Evolutionary conservation across 2,888 invertebrate genomes (phyloP), one percentile per base, ranked within the genome.

Genomic region (Electrophaes corylata): DNA sequence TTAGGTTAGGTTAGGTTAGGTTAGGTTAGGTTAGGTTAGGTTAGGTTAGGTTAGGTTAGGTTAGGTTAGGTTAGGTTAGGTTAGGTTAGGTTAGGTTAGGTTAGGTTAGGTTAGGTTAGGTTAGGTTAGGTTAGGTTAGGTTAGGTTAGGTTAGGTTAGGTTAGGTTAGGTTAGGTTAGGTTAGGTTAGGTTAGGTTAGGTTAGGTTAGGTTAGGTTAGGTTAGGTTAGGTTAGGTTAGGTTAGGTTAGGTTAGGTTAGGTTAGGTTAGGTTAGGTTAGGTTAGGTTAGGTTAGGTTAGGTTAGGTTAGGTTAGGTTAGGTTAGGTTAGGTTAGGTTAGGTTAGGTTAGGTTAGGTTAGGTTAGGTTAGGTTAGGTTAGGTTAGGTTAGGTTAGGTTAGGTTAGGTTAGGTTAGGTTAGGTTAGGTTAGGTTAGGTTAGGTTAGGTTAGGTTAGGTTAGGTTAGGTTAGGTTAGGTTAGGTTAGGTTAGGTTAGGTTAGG

Each of bases 1-100:
- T 47, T 37, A 26, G 39, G 48, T 39, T 26, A 23, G 43, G 51
- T 51, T 51, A 49, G 48, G 48, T 48, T 48, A 48, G 48, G 48
- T 48, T 48, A 47, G 47, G 47, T 47, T 47, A 26, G 26, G 26
- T 26, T 26, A 26, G 26, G 26, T 26, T 26, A 26, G 26, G 26
- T 47, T 47, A 47, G 47, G 47, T 47, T 40, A 44, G 44, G 37
- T 52, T 6, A 1, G 23, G 47, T 23, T 23, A 47, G 37, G 37
- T 47, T 37, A 26, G 39, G 48, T 39, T 26, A 23, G 43, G 51
- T 51, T 51, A 49, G 48, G 48, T 48, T 48, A 48, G 48, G 48
- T 48, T 48, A 47, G 47, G 47, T 47, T 47, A 26, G 26, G 26
- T 26, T 26, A 26, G 26, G 26, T 26, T 26, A 26, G 26, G 26